phyloP scores from a whole-genome alignment of 2,113 vertebrate genomes.

The Phoxinus phoxinus region DNA sequence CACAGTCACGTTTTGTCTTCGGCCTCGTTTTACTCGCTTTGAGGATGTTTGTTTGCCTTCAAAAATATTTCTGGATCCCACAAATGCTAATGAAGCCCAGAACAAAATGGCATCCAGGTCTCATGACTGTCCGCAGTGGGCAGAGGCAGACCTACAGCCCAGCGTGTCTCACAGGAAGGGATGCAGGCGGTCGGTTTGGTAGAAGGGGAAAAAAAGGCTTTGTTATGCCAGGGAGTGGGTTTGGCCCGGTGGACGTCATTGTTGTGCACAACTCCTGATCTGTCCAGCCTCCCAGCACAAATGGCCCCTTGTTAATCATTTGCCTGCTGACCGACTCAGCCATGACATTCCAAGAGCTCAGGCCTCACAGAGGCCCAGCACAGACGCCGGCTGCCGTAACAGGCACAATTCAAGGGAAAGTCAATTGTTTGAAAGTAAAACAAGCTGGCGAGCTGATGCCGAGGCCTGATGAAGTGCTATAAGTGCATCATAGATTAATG shows the following conservation, averaged over 20 bases:
- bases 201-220: slow-evolving; percentile 62
- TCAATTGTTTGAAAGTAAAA: slow-evolving; percentile 45
- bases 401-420: slow-evolving; percentile 29
- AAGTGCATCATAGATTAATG: slow-evolving; percentile 2
- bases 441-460: slow-evolving; percentile 12
- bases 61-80: slow-evolving; percentile 55
- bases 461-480: slow-evolving; percentile 16
- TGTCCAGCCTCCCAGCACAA: slow-evolving; percentile 70
- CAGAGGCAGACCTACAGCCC: slow-evolving; percentile 60
- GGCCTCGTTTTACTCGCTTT: slow-evolving; percentile 45
- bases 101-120: slow-evolving; percentile 59
- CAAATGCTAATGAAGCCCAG: slow-evolving; percentile 22
- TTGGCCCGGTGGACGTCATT: slow-evolving; percentile 71
- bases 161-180: slow-evolving; percentile 62
- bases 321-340: slow-evolving; percentile 68
- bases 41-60: slow-evolving; percentile 39
- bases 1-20: slow-evolving; percentile 20
- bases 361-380: slow-evolving; percentile 53
- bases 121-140: slow-evolving; percentile 73
- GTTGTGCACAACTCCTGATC: slow-evolving; percentile 74
- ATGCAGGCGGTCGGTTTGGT: slow-evolving; percentile 55
- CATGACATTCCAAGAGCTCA: slow-evolving; percentile 67
- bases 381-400: slow-evolving; percentile 11
- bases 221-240: slow-evolving; percentile 71
- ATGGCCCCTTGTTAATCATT: slow-evolving; percentile 80